These are phyloP conservation scores for Datnioides undecimradiatus DNA, from an alignment of 2,113 vertebrate genomes.

Conservation along the genomic window DNA sequence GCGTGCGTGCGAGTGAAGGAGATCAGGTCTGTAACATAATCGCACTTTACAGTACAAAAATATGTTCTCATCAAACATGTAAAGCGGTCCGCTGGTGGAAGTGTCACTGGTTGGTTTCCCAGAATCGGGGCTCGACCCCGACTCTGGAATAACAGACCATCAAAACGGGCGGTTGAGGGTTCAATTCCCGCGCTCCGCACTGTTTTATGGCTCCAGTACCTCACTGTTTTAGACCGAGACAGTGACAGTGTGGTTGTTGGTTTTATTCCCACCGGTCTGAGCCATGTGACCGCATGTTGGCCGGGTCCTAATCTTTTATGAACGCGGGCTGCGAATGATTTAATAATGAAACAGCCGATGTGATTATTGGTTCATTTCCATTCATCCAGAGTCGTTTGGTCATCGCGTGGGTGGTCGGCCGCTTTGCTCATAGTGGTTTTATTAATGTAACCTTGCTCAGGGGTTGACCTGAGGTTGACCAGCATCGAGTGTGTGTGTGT, in stretches of 20 bases:
- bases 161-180: constrained; percentile 1
- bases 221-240: constrained; percentile 10
- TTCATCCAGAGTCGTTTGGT: constrained; percentile 55
- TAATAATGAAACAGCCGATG: constrained; percentile 56
- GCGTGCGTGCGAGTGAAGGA: constrained; percentile 21
- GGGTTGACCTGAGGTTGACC: constrained; percentile 55
- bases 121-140: constrained; percentile 47
- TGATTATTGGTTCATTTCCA: constrained; percentile 69
- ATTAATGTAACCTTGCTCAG: constrained; percentile 60
- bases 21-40: constrained; percentile 54
- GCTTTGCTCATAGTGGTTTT: constrained; percentile 57
- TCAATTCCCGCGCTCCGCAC: neutral
- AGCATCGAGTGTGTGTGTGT: constrained; percentile 18
- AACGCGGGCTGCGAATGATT: constrained; percentile 50
- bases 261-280: neutral
- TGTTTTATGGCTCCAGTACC: constrained; percentile 9
- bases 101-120: constrained; percentile 53
- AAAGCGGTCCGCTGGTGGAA: constrained; percentile 19
- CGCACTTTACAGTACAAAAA: constrained; percentile 41
- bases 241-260: constrained; percentile 10
- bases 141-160: constrained; percentile 33
- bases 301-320: constrained; percentile 28
- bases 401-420: constrained; percentile 59
- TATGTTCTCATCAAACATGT: constrained; percentile 47
- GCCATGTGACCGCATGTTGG: constrained; percentile 9